phyloP scores from a whole-genome alignment of 2,797 vertebrate species.

The Gallinago stenura region DNA sequence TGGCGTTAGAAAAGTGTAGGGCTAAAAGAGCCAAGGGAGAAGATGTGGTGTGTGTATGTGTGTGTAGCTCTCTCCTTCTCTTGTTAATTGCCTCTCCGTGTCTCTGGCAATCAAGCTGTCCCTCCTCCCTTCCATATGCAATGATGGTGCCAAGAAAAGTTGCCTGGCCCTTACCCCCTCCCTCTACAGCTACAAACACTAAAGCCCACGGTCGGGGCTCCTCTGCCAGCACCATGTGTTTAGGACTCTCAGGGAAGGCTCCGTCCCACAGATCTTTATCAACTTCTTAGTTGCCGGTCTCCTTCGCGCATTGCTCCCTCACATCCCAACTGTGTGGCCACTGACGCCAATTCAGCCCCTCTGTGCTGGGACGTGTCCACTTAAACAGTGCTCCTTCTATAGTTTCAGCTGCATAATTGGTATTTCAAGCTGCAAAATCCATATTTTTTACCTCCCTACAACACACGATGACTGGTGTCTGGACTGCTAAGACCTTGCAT shows the following conservation, averaged over 20 bases:
- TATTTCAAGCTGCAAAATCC: no score
- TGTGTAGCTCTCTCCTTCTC: not conserved
- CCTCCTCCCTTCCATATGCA: not conserved
- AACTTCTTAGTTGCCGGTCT: fast-evolving
- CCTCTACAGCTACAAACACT: not conserved
- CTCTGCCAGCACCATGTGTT: not conserved
- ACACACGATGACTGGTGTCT: no score
- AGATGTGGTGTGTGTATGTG: fast-evolving
- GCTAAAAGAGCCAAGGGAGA: not conserved
- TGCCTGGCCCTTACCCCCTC: not conserved
- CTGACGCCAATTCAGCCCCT: not conserved
- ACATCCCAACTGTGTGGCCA: fast-evolving
- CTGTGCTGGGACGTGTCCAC: fast-evolving
- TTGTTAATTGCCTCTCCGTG: not conserved
- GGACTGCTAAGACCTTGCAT: no score
- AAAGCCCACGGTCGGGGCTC: not conserved
- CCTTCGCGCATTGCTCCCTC: fast-evolving
- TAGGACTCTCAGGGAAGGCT: not conserved
- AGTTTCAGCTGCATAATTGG: no score
- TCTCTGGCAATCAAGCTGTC: not conserved
- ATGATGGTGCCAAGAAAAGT: not conserved
- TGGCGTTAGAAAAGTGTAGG: not conserved
- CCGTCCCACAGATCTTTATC: not conserved
- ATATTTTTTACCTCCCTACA: no score
- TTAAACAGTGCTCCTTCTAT: no score